Base-by-base conservation (phyloP, 2,113 vertebrate species). In the Coregonus clupeaformis region DNA sequence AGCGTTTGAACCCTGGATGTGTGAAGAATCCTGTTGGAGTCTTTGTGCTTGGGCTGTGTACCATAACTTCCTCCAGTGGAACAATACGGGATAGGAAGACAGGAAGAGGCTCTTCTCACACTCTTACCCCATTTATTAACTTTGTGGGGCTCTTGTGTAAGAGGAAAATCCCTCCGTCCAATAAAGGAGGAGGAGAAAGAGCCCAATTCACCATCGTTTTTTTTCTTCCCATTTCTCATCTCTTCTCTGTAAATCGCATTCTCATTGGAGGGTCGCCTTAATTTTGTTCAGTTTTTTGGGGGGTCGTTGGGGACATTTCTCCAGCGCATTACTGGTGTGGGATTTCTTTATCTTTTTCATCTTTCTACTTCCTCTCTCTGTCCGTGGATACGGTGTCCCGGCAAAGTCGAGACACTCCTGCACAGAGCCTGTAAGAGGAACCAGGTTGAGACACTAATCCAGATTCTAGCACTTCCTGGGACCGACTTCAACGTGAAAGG, bases 391-490 rank as follows among this genome's bases (percentile, higher is more conserved):
- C 30, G 71, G 27, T 85, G 72, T 89, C 82, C 92, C 89, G 92
- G 93, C 90, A 82, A 93, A 99, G 97, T 96, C 90, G 95, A 98
- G 93, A 97, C 95, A 88, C 91, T 93, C 86, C 92, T 98, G 85
- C 97, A 99, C 93, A 94, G 80, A 94, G 95, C 94, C 86, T 98
- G 96, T 94, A 95, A 88, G 92, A 95, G 84, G 89, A 97, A 99
- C 95, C 94, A 97, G 90, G 95, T 97, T 91, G 94, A 96, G 77
- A 95, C 81, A 32, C 89, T 98, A 88, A 92, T 94, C 87, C 81
- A 90, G 85, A 94, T 97, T 89, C 94, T 99, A 68, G 91, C 94
- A 84, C 81, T 90, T 77, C 94, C 95, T 84, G 96, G 93, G 89
- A 91, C 64, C 77, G 96, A 97, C 84, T 91, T 96, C 92, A 99